Evolutionary conservation across 2,888 invertebrate genomes (phyloP), one percentile per base, ranked within the genome.

Genomic region (Tetranychus truncatus): DNA sequence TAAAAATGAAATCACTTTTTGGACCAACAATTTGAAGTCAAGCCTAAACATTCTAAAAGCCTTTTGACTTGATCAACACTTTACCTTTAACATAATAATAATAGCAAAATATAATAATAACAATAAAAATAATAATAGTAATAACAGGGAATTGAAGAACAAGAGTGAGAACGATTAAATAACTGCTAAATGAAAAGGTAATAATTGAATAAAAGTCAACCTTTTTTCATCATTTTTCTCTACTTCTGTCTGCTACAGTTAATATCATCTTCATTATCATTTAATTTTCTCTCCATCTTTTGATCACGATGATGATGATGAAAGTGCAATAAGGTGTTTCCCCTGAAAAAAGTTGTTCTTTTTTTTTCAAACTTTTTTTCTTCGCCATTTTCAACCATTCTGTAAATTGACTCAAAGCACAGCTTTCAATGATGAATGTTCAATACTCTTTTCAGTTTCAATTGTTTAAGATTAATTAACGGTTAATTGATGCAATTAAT

Each of bases 171-270:
- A 55, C 55, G 55, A 55, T 55, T 55, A 55, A 55, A 15, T 55
- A 55, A 55, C 55, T 15, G 55, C 55, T 55, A 55, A 55, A 55
- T 55, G 55, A 55, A 55, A 55, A 55, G 55, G 55, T 55, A 55
- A 55, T 55, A 55, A 55, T 55, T 55, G 55, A 55, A 55, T 55
- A 55, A 55, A 55, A 55, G 21, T 69, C 69, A 69, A 66, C 72
- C 46, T 21, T 75, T 34, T 24, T 55, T 18, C 46, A 55, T 74
- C 74, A 71, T 45, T 75, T 72, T 71, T 46, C n/a, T 21, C 15
- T 44, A 44, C 75, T 75, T 72, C 75, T 73, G 74, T 75, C 75
- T 75, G 9, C 18, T 46, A n/a, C 72, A 24, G 74, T 75, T 45
- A 34, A 55, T 66, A 24, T 18, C 66, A 6, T 71, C 18, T 45